phyloP scores from a whole-genome alignment of 1,140 invertebrate species.

The Caenorhabditis briggsae region DNA sequence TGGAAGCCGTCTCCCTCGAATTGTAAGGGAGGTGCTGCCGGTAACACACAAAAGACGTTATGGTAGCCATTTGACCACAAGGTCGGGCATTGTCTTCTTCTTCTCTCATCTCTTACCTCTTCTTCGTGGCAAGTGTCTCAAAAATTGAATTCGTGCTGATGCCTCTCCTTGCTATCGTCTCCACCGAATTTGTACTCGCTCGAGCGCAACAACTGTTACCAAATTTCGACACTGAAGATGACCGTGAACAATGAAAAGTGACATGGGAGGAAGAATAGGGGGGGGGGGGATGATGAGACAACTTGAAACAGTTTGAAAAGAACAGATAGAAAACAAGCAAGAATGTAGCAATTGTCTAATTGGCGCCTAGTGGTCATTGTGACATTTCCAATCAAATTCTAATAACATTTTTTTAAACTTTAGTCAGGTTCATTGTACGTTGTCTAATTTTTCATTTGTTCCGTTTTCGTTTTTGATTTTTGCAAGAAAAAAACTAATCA shows the following conservation, averaged over 20 bases:
- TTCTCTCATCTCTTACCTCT: not conserved
- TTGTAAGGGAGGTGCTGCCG: constrained; percentile 42
- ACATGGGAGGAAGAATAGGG: not conserved
- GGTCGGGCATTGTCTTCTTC: constrained; percentile 45
- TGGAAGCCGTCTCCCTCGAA: constrained; percentile 1
- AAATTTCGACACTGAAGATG: not conserved
- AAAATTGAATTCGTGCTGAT: constrained; percentile 3
- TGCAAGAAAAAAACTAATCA: no score
- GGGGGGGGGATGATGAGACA: not conserved
- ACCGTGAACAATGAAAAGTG: constrained; percentile 49
- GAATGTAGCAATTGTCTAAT: not conserved
- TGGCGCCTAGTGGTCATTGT: not conserved
- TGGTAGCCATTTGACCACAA: constrained; percentile 56
- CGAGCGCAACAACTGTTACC: constrained; percentile 11
- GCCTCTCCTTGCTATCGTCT: not conserved
- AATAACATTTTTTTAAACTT: not conserved
- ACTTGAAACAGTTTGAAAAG: constrained; percentile 16
- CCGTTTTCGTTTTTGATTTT: not conserved
- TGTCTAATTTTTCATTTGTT: not conserved
- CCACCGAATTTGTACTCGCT: constrained; percentile 46
- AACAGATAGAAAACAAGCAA: not conserved
- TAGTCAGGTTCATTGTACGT: not conserved
- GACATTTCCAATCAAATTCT: not conserved
- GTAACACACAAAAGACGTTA: constrained; percentile 49
- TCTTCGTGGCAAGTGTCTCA: not conserved